Evolutionary conservation across 1,140 invertebrate genomes (phyloP).

Genomic region (Leptestheria dahalacensis): DNA sequence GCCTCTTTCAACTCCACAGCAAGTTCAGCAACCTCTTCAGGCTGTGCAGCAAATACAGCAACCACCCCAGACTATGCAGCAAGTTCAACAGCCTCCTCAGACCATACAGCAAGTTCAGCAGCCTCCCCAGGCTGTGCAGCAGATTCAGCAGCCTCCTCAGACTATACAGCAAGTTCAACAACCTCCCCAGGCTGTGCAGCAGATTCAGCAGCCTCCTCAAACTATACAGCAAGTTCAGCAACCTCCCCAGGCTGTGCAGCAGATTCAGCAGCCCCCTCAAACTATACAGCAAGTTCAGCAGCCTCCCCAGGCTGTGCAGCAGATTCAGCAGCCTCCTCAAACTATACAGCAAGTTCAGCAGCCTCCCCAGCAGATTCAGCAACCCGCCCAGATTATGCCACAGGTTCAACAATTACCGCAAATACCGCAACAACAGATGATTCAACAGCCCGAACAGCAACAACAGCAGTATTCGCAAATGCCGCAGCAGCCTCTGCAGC

Average conservation of each 20-base stretch:
- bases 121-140: background rate
- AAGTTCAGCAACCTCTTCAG: no score
- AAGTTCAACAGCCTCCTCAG: background rate
- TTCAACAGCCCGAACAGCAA: background rate
- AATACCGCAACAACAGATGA: background rate
- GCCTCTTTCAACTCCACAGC: background rate
- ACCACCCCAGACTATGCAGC: constrained; percentile 4
- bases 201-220: constrained; percentile 1
- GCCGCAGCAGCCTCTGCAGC: background rate
- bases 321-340: constrained; percentile 11
- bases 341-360: background rate
- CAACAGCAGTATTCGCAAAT: background rate
- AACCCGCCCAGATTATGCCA: no score
- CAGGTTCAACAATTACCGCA: background rate
- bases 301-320: background rate
- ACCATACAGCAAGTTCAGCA: background rate
- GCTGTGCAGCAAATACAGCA: no score
- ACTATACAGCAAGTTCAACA: background rate
- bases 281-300: background rate
- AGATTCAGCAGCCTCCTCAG: background rate
- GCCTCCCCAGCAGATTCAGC: background rate
- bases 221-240: constrained; percentile 7
- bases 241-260: background rate
- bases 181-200: background rate
- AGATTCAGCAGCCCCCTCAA: background rate